Base-by-base conservation (phyloP, 2,113 vertebrate genomes). In the Leuciscus idus region DNA sequence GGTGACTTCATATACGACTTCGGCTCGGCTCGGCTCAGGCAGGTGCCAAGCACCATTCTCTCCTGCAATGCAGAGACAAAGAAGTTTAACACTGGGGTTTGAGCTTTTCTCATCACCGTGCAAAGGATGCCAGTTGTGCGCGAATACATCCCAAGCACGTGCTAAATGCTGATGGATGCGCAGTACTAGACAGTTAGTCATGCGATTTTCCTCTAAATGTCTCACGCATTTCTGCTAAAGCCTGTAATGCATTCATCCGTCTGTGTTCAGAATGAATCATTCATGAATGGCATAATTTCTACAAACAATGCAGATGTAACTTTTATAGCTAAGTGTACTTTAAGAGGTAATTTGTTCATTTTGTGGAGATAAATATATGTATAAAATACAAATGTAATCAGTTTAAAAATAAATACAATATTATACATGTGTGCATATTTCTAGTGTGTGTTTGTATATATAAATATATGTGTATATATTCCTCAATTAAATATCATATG, bases 31-130 rank as follows among this genome's bases (percentile, higher is more conserved):
- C 36, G 39, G 62, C 59, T 46, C 59, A 48, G 59, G 59, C 78
- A 81, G 36, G 78, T 81, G 39, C 39, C 78, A 28, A 46, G 62
- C 39, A 50, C 36, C 6, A 43, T 17, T 30, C 7, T 26, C 50
- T 73, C 13, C 66, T 73, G 64, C 68, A 83, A 59, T 72, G 48
- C 81, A 59, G 48, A 83, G 33, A 83, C 50, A 73, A 83, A 83
- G 26, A 43, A 43, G 3, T 57, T 43, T 73, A 55, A 73, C 62
- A 52, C 81, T 52, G 46, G 28, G 28, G 61, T 82, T 82, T 30
- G 70, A 62, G 46, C 43, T 48, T 83, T 52, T 82, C n/a, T 64
- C 36, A 43, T 39, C 36, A 64, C 39, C 17, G 36, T 81, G n/a
- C 8, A 10, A 64, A 48, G 59, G 64, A 28, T 64, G 61, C 36